Evolutionary conservation across 2,888 invertebrate genomes (phyloP), one percentile per base, ranked within the genome.

Genomic region (Adineta ricciae): DNA sequence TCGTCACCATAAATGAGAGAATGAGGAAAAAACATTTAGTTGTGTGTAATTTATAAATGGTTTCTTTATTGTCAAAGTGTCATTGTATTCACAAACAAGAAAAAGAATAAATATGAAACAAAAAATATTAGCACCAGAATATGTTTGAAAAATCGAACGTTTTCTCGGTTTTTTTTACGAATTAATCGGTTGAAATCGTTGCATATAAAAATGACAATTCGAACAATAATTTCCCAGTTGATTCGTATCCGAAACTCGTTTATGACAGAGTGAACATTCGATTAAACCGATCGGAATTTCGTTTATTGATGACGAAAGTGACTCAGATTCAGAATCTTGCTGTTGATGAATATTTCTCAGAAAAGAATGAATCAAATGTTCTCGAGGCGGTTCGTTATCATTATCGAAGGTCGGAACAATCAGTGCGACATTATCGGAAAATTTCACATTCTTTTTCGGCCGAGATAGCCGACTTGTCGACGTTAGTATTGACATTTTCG

Each of bases 281-380:
- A n/a, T 78, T 78, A 78, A 78, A 41, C 41, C 41, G n/a, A 78
- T n/a, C 24, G 24, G 41, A 78, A 41, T n/a, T 7, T 78, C 41
- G 19, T 19, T 73, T 4, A 36, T 24, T 24, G 64, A 27, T 36
- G 32, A 64, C 19, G 64, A 27, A 32, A 16, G 64, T 64, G 21
- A 8, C 38, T 78, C 78, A n/a, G 78, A 78, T 41, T 78, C 78
- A 0, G 38, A 41, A 41, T 41, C 41, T 78, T 24, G 24, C n/a
- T 38, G 41, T 78, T 78, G 78, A 64, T 64, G 64, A 32, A 64
- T 36, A 27, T 64, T 32, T 41, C 78, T 38, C 41, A 78, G 24
- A 78, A 78, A 78, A 24, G 78, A 78, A 41, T 78, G 41, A n/a
- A 78, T 78, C 41, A 78, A 78, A 78, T 78, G 78, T 78, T 78